Base-by-base conservation (phyloP, 1,140 invertebrate species). In the Tetramorium alpestre region DNA sequence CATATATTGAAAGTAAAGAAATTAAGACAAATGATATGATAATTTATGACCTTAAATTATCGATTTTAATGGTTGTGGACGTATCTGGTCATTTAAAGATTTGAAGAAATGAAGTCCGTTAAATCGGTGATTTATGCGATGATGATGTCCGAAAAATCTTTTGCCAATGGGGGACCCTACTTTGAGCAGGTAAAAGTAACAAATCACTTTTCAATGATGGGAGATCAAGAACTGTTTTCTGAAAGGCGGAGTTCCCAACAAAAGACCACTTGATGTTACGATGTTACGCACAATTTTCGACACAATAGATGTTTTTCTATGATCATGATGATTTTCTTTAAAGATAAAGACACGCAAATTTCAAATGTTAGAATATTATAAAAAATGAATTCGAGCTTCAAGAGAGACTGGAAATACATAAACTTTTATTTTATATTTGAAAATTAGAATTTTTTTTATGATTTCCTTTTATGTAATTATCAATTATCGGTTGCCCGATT, bases 161-260 rank as follows among this genome's bases (percentile, higher is more conserved):
- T 77, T 85, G 75, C 75, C 89, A 88, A 90, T 70, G 54, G 7
- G 67, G 86, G n/a, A 77, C 69, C 86, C 81, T 86, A 88, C 64
- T 90, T 90, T 67, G 72, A 75, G 70, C 89, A 90, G 89, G 89
- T 90, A 90, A 90, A 90, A 72, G 86, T 90, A 90, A 91, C 90
- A 91, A 91, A 91, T 91, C 89, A 91, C 73, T 91, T 88, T 90
- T 78, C 77, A 86, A 88, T 87, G 87, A 88, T 64, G 77, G 56
- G 49, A 84, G 84, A 81, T 65, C 84, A 73, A 80, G 67, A 73
- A 85, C 75, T 80, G 86, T 90, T 90, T 91, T 87, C 87, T 88
- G 72, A 90, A 90, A 90, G 64, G 65, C 77, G 75, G 82, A 80
- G 73, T 75, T 54, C 28, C 13, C 72, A 28, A 75, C 70, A 81